Evolutionary conservation across 2,113 vertebrate species (phyloP).

Genomic region (Rana temporaria): DNA sequence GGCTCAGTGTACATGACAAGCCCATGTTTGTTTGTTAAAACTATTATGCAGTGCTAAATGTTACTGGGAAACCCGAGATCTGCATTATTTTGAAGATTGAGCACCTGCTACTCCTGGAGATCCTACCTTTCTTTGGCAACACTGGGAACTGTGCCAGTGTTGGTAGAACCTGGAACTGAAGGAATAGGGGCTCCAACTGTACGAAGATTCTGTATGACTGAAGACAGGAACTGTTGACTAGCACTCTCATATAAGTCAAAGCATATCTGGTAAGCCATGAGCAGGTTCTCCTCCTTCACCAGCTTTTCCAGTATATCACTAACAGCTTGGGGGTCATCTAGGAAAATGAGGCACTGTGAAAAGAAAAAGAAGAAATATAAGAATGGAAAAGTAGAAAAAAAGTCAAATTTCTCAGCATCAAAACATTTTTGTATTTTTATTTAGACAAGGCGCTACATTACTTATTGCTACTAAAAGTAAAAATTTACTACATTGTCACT

Average conservation of each 20-base stretch:
- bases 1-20: too few relatives aligned
- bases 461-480: too few relatives aligned
- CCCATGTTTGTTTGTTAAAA: too few relatives aligned
- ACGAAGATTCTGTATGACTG: conserved; percentile 94
- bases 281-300: conserved; percentile 96
- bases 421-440: too few relatives aligned
- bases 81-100: too few relatives aligned
- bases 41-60: too few relatives aligned
- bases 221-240: conserved; percentile 97
- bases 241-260: conserved; percentile 98
- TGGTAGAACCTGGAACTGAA: conserved; percentile 94
- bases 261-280: conserved; percentile 99
- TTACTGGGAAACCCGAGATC: too few relatives aligned
- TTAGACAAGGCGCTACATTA: too few relatives aligned
- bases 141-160: conserved; percentile 89
- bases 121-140: conserved; percentile 89
- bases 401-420: too few relatives aligned
- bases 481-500: too few relatives aligned
- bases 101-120: too few relatives aligned
- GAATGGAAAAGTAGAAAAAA: background rate
- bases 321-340: conserved; percentile 97
- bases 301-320: conserved; percentile 97
- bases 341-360: conserved; percentile 93
- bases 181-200: conserved; percentile 94
- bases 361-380: background rate